phyloP scores from a whole-genome alignment of 1,140 invertebrate species.

The Apocrypta bakeri region DNA sequence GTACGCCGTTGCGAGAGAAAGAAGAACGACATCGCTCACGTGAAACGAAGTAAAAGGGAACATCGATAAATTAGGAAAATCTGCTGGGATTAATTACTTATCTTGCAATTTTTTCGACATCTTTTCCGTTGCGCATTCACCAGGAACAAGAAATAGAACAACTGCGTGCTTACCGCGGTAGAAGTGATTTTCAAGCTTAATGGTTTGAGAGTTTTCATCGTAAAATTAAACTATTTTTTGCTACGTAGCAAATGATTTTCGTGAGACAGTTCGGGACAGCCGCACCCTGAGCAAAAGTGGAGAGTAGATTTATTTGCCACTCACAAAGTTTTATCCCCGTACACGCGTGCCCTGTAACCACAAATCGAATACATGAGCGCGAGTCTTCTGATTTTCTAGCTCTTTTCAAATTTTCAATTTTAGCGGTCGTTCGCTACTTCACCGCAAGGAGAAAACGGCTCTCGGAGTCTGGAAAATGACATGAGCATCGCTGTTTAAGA shows the following conservation, averaged over 20 bases:
- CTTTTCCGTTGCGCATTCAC: too few relatives aligned
- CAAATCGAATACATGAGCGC: neutral
- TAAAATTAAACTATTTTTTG: too few relatives aligned
- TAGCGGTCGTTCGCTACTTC: neutral
- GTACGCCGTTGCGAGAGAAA: neutral
- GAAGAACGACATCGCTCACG: constrained; percentile 46
- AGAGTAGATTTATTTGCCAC: neutral
- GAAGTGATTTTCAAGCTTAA: constrained; percentile 3
- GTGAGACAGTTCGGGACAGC: too few relatives aligned
- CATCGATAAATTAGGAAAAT: constrained; percentile 51
- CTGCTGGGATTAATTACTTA: constrained; percentile 48
- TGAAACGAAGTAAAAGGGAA: constrained; percentile 47
- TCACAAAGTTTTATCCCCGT: neutral
- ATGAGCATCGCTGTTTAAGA: constrained; percentile 5
- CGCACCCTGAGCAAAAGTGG: neutral
- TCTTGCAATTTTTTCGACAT: constrained; percentile 1
- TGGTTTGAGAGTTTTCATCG: neutral
- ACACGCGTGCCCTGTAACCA: neutral
- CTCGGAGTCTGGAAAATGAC: constrained; percentile 1
- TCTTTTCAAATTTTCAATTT: neutral
- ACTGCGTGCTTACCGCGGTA: neutral
- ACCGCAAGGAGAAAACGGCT: neutral
- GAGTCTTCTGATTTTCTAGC: neutral
- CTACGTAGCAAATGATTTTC: too few relatives aligned
- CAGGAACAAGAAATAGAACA: too few relatives aligned